Evolutionary conservation across 1,140 invertebrate genomes (phyloP), one percentile per base, ranked within the genome.

Genomic region (Drosophila nebulosa): DNA sequence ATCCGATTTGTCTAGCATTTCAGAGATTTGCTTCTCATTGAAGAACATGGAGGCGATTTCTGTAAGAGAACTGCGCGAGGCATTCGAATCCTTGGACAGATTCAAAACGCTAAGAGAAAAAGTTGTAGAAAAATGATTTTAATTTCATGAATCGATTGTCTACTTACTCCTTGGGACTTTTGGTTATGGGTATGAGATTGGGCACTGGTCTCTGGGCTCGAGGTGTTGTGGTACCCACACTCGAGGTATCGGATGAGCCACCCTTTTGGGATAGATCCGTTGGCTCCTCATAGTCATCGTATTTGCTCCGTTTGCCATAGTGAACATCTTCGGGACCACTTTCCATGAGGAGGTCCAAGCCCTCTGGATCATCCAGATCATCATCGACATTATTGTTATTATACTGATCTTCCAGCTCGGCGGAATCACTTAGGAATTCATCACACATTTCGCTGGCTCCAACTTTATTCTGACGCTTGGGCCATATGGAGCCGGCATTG

Each of bases 121-220:
- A 22, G 1, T 4, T 18, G 5, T 14, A 24, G 0, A n/a, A n/a
- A n/a, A n/a, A 46, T 35, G 4, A 14, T 35, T 12, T 6, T 1
- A 1, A 12, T 0, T 2, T 4, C 0, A 10, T 4, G 6, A 4
- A 30, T 10, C 24, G 26, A 10, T 10, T 50, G 16, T 21, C 1
- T 10, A 80, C 81, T 90, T 42, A 88, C 86, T 89, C 81, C 56
- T 90, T 86, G 66, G 81, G 36, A 21, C 89, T 77, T 55, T 91
- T 88, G 63, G 92, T 92, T 58, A 96, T 93, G 0, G 95, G 95
- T 86, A 96, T 95, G 4, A 96, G 92, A 83, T 95, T 95, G 30
- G 95, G 95, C 73, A 95, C 93, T 0, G 95, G 95, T 35, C 95
- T 91, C 21, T 93, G 89, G 18, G 92, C 86, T 79, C 93, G 93